Evolutionary conservation across 2,113 vertebrate genomes (phyloP).

Genomic region (Hipposideros armiger): DNA sequence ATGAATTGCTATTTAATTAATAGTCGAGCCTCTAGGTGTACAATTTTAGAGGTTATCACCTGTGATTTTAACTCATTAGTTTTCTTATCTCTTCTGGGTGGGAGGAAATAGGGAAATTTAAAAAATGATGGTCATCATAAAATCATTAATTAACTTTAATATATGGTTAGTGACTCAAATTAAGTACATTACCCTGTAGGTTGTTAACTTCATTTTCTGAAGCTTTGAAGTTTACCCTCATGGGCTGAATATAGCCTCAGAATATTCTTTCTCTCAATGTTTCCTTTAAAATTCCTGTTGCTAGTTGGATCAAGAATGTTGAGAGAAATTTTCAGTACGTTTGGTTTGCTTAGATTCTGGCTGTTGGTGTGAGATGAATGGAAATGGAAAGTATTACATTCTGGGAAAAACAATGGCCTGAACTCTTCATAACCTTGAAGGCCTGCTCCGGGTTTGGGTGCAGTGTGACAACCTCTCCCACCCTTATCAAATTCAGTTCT

Average conservation of each 20-base stretch:
- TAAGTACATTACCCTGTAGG: background rate
- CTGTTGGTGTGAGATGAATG: constrained; percentile 59
- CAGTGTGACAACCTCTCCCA: background rate
- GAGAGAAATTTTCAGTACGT: constrained; percentile 54
- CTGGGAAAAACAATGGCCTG: constrained; percentile 68
- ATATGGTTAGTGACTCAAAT: background rate
- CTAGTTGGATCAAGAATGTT: constrained; percentile 42
- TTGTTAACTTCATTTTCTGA: constrained; percentile 16
- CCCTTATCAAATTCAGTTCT: constrained; percentile 45
- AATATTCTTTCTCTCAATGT: constrained; percentile 16
- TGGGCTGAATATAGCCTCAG: background rate
- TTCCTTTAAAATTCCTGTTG: constrained; percentile 50
- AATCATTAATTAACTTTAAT: constrained; percentile 32
- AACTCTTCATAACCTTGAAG: constrained; percentile 57
- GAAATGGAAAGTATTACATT: constrained; percentile 62
- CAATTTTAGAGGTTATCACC: constrained; percentile 31
- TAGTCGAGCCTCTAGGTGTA: constrained; percentile 56
- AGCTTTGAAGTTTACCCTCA: background rate
- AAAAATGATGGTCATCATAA: constrained; percentile 9
- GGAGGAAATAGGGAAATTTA: background rate
- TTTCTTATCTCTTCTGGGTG: constrained; percentile 18
- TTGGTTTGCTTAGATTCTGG: constrained; percentile 68
- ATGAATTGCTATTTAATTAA: constrained; percentile 81
- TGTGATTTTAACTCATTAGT: constrained; percentile 29
- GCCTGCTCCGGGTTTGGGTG: background rate